Evolutionary conservation across 2,888 invertebrate genomes (phyloP).

Genomic region (Bombylius discolor): DNA sequence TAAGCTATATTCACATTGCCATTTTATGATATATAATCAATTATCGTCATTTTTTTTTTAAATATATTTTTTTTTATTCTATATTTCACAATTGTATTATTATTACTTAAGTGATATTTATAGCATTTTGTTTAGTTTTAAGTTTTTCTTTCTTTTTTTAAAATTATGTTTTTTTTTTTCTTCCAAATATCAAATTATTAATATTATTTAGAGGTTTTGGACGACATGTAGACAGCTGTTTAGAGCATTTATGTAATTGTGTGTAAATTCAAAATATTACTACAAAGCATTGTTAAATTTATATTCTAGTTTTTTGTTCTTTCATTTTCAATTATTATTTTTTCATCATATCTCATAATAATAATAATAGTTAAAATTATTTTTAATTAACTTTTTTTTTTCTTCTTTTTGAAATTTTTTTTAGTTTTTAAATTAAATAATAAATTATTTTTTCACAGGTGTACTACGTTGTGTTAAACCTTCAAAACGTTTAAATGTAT

Average conservation of each 20-base stretch:
- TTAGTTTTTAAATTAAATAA: neutral
- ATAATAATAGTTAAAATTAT: no score
- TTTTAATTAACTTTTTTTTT: no score
- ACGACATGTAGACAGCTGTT: neutral
- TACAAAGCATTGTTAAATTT: neutral
- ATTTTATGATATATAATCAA: neutral
- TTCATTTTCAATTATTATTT: neutral
- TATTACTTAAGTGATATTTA: neutral
- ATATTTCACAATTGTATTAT: no score
- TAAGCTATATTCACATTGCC: neutral
- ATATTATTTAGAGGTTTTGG: neutral
- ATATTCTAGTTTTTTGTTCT: neutral
- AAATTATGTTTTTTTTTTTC: neutral
- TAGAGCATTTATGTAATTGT: neutral
- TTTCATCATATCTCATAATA: neutral
- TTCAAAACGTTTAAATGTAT: constrained; percentile 99
- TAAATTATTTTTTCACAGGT: constrained; percentile 57
- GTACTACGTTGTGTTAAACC: constrained; percentile 85
- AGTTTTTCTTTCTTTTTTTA: no score
- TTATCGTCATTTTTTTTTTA: neutral
- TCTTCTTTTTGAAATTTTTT: no score
- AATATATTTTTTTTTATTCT: neutral
- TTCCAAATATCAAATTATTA: neutral
- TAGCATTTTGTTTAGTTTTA: neutral
- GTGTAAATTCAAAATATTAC: neutral